Conservation (phyloP, 2,888 invertebrate genomes). For the Drosophila borealis region DNA sequence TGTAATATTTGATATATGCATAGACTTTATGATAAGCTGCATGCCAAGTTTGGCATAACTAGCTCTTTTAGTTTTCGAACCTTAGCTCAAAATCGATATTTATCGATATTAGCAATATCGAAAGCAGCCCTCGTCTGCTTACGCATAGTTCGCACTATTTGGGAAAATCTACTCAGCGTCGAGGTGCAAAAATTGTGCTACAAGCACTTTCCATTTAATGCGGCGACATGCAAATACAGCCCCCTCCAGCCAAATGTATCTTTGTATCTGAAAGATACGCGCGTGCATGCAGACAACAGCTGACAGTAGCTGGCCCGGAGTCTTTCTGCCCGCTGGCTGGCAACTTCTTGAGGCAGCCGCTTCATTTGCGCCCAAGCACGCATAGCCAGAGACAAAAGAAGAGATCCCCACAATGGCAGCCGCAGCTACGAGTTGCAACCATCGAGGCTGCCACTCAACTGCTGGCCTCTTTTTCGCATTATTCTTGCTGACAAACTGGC, state of each 20-base stretch:
- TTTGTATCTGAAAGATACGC: constrained; percentile 69
- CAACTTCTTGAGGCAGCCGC: constrained; percentile 52
- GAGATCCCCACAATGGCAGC: constrained; percentile 53
- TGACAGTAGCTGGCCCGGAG: constrained; percentile 49
- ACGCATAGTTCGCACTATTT: constrained; percentile 20
- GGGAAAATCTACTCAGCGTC: constrained; percentile 40
- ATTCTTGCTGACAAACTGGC: constrained; percentile 55
- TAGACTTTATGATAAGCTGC: no score
- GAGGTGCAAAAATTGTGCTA: constrained; percentile 66
- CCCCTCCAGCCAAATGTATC: constrained; percentile 17
- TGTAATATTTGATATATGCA: no score
- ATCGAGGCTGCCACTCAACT: constrained; percentile 62
- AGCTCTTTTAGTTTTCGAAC: no score
- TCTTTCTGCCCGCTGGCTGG: constrained; percentile 3
- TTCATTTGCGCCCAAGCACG: constrained; percentile 82
- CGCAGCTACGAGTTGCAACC: constrained; percentile 42
- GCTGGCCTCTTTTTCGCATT: constrained; percentile 67
- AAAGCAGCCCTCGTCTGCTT: constrained; percentile 22
- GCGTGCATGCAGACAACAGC: constrained; percentile 65
- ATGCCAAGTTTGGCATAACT: no score
- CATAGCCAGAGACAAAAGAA: constrained; percentile 73
- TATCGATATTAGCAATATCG: not conserved
- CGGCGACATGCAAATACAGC: constrained; percentile 40
- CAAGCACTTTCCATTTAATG: constrained; percentile 74
- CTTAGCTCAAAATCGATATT: no score